These are phyloP conservation scores for Neofelis nebulosa DNA, from an alignment of 2,113 vertebrate species.

Conservation along the genomic window DNA sequence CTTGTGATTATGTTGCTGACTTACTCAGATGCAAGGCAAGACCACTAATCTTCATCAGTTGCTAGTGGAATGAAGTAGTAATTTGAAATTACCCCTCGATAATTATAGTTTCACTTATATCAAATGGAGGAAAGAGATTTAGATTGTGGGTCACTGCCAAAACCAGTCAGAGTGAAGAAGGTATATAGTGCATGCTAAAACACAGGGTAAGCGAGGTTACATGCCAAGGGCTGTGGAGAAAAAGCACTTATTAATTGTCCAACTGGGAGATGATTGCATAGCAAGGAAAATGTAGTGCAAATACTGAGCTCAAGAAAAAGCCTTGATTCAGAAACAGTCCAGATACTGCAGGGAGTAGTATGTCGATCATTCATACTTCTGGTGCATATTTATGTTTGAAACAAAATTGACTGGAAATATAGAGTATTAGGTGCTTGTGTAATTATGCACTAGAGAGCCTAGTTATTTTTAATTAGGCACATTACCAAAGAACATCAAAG, in stretches of 20 bases:
- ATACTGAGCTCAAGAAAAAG: slow-evolving; percentile 71
- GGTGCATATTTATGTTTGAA: slow-evolving; percentile 76
- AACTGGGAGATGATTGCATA: slow-evolving; percentile 83
- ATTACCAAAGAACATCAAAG: slow-evolving; percentile 74
- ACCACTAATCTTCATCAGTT: slow-evolving; percentile 73
- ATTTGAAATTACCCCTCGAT: slow-evolving; percentile 73
- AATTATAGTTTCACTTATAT: slow-evolving; percentile 72
- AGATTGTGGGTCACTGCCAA: slow-evolving; percentile 68
- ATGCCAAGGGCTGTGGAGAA: slow-evolving; percentile 57
- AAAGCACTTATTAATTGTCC: slow-evolving; percentile 84
- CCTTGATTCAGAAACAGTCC: slow-evolving; percentile 75
- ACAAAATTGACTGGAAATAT: slow-evolving; percentile 75
- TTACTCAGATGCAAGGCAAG: slow-evolving; percentile 71
- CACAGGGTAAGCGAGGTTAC: slow-evolving; percentile 62
- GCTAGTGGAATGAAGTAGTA: slow-evolving; percentile 65
- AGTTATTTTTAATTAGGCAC: slow-evolving; percentile 84
- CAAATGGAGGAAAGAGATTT: slow-evolving; percentile 69
- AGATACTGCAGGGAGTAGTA: slow-evolving; percentile 67
- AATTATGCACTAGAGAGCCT: slow-evolving; percentile 79
- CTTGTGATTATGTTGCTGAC: slow-evolving; percentile 68
- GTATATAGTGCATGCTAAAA: slow-evolving; percentile 51
- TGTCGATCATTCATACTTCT: slow-evolving; percentile 78
- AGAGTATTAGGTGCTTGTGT: slow-evolving; percentile 74
- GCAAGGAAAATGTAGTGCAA: slow-evolving; percentile 81
- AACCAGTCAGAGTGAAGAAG: slow-evolving; percentile 64